Base-by-base conservation (phyloP, 1,140 invertebrate genomes). In the Drosophila virilis region DNA sequence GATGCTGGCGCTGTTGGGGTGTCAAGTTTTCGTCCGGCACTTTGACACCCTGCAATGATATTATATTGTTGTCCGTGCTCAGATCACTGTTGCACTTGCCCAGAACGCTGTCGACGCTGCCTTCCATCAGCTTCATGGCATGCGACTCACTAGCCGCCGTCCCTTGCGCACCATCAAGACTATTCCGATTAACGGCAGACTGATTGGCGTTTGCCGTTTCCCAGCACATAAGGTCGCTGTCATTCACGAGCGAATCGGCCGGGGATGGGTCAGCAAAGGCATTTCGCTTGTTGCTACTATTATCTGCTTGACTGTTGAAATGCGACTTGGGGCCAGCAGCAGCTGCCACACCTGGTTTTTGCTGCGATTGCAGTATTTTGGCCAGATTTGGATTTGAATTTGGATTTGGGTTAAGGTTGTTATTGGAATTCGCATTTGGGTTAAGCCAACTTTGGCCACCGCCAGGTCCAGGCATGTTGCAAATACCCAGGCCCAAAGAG, bases 1-100 rank as follows among this genome's bases (percentile, higher is more conserved):
- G 94, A 86, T 98, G 97, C 64, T 98, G 97, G 57, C 97, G 94
- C 92, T 99, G 98, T 92, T 99, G 97, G 28, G 98, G 98, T 59
- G 98, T 99, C 74, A 99, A 94, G 93, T 99, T 98, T 94, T 99
- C 98, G 93, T 99, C 97, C 68, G 98, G 98, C 81, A 98, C 96
- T 94, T 98, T 97, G 9, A 97, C 96, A 85, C 96, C 96, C 93
- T 95, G 94, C 43, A 95, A 85, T 35, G 94, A 94, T 68, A 94
- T 93, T 74, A 94, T 92, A 76, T 93, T 93, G 77, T 58, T 80
- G 17, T 80, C 83, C 4, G 55, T 32, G 35, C 60, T 61, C n/a
- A 73, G 12, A 28, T 86, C 83, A 9, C n/a, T 42, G 50, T 50
- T 61, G 37, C 57, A 74, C 45, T 89, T 89, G 8, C 62, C 78